These are phyloP conservation scores for Lophotriccus pileatus DNA, from an alignment of 2,797 vertebrate genomes.

Conservation along the genomic window DNA sequence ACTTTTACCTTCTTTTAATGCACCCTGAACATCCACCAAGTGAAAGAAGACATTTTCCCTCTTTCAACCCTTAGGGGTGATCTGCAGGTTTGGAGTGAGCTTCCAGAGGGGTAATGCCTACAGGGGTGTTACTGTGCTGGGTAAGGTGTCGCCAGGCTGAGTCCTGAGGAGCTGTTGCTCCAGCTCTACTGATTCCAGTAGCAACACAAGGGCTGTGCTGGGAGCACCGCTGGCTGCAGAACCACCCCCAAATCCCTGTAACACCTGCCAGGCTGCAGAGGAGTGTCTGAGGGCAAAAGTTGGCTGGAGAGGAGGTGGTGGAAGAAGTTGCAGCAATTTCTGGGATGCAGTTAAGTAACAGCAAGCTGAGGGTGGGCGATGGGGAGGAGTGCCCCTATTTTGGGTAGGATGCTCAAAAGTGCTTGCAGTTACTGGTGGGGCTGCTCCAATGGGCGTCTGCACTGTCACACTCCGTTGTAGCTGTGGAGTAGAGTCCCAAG, in stretches of 20 bases:
- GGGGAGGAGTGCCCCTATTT: background rate
- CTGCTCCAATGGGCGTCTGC: background rate
- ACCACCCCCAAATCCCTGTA: background rate
- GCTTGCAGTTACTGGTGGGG: fast-evolving
- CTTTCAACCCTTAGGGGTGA: background rate
- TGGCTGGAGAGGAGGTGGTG: background rate
- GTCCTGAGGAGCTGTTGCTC: background rate
- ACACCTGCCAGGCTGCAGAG: background rate
- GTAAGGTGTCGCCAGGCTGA: background rate
- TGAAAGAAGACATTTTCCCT: background rate
- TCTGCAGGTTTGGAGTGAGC: background rate
- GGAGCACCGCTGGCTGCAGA: background rate
- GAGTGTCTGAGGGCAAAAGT: background rate
- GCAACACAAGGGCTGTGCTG: background rate
- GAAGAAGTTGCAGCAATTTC: background rate
- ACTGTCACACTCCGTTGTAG: background rate
- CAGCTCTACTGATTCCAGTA: fast-evolving
- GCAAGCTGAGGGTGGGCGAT: background rate
- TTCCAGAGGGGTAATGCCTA: background rate
- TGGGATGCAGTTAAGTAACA: background rate
- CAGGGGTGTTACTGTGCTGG: background rate
- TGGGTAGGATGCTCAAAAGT: background rate
- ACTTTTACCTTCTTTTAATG: background rate
- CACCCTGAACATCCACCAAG: background rate
- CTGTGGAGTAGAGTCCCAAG: background rate